Conservation (phyloP, 2,113 vertebrate species). For the Danio rerio region DNA sequence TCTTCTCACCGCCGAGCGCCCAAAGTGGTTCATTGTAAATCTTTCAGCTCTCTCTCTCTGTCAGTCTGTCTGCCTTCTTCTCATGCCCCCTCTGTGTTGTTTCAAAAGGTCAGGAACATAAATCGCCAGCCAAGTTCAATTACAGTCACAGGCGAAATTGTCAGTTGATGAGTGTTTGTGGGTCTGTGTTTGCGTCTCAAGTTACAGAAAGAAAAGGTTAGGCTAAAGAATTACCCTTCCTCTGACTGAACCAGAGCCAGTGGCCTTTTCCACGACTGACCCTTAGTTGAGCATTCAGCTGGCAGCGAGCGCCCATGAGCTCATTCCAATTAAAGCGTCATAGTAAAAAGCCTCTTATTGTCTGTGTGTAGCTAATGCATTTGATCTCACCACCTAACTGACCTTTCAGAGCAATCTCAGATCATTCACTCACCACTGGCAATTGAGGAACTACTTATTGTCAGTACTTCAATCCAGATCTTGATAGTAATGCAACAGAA, state of each 20-base stretch:
- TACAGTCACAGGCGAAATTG: constrained; percentile 37
- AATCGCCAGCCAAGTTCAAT: constrained; percentile 44
- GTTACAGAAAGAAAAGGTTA: constrained; percentile 54
- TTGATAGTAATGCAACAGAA: constrained; percentile 31
- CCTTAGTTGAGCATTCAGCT: constrained; percentile 26
- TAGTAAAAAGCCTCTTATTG: constrained; percentile 44
- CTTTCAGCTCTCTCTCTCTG: constrained; percentile 8
- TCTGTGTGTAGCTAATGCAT: constrained; percentile 44
- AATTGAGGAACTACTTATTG: constrained; percentile 18
- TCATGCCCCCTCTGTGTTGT: constrained; percentile 28
- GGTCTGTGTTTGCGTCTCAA: constrained; percentile 18
- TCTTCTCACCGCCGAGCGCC: too few species aligned
- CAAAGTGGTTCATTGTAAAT: neutral
- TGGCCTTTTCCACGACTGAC: constrained; percentile 49
- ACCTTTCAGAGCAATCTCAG: constrained; percentile 47
- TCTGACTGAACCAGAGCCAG: constrained; percentile 26
- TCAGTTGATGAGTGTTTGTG: constrained; percentile 46
- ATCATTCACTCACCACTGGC: constrained; percentile 14
- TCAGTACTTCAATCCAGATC: constrained; percentile 42
- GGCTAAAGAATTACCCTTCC: constrained; percentile 48
- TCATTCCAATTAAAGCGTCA: constrained; percentile 45
- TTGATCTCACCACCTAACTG: constrained; percentile 39
- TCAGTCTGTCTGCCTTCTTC: constrained; percentile 4
- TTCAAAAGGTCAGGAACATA: constrained; percentile 49
- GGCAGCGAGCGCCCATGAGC: constrained; percentile 25